These are phyloP conservation scores for Aphelocoma californica DNA, from an alignment of 2,797 vertebrate species.

Conservation along the genomic window DNA sequence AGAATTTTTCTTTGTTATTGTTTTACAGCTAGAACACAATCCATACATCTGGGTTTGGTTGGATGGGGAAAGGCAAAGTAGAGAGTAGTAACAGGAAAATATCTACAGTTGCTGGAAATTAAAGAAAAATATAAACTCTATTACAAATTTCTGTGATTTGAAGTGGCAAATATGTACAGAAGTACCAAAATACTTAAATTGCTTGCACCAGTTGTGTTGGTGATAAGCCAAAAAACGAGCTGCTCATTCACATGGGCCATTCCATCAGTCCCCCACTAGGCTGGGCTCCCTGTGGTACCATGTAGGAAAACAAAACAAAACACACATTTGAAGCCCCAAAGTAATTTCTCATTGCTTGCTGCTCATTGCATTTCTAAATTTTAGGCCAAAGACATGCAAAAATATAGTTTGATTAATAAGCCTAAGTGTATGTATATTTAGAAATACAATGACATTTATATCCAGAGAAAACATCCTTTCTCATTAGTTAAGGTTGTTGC, in stretches of 20 bases:
- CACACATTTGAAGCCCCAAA: neutral
- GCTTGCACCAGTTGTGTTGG: neutral
- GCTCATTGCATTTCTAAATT: neutral
- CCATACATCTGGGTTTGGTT: neutral
- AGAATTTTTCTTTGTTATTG: neutral
- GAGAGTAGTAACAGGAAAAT: neutral
- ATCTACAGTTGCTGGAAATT: neutral
- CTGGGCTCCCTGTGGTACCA: neutral
- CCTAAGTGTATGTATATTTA: neutral
- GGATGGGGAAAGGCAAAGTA: neutral
- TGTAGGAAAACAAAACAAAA: neutral
- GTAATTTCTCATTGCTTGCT: neutral
- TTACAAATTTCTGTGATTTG: neutral
- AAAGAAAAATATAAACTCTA: neutral
- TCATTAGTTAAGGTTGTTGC: neutral
- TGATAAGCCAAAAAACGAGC: neutral
- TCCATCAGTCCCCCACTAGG: neutral
- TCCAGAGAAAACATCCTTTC: neutral
- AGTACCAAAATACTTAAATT: neutral
- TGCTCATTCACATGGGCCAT: neutral
- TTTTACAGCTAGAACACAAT: constrained; percentile 27
- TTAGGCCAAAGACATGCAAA: neutral
- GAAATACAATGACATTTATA: neutral
- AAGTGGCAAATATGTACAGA: neutral
- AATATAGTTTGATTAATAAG: neutral